Base-by-base conservation (phyloP, 2,797 vertebrate genomes). In the Cheracebus regulus region DNA sequence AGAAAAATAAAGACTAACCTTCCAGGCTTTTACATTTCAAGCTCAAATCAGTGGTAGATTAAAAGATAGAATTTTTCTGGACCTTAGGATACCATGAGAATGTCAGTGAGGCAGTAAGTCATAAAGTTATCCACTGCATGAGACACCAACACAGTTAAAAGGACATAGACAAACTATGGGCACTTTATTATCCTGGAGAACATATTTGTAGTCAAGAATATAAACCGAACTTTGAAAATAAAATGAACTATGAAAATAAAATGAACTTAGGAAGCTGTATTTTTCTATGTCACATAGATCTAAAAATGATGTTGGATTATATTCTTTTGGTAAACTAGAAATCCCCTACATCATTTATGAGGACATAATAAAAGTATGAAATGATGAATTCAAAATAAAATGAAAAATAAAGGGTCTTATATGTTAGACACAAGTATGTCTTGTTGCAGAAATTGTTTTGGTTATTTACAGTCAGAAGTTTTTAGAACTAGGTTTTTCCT, bases 1-100 rank as follows among this genome's bases (percentile, higher is more conserved):
- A 98, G 22, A 93, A 82, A 92, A 93, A 15, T 46, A 91, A 83
- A 95, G 76, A 48, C 8, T 24, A 61, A 75, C 17, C 14, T 41
- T 57, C 11, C 44, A 70, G 46, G 11, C 7, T 22, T 64, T 82
- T 89, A 44, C 33, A 67, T 72, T 52, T n/a, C n/a, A 58, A 70
- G n/a, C 4, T 57, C 50, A 88, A 75, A 57, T 64, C 19, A 67
- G 20, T 70, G n/a, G 13, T 84, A 55, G 7, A 5, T n/a, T 84
- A 52, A 89, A 72, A 41, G 5, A 19, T 67, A 44, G 33, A 15
- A 88, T 33, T 89, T 92, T 79, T 81, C n/a, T 90, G 24, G 17
- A 79, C 1, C 24, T 50, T 24, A 28, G 26, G 61, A 44, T 79
- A 80, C 46, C 55, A 50, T 30, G 28, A 57, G 24, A 88, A 88